Evolutionary conservation across 2,113 vertebrate species (phyloP), one percentile per base, ranked within the genome.

Genomic region (Seriola rivoliana): DNA sequence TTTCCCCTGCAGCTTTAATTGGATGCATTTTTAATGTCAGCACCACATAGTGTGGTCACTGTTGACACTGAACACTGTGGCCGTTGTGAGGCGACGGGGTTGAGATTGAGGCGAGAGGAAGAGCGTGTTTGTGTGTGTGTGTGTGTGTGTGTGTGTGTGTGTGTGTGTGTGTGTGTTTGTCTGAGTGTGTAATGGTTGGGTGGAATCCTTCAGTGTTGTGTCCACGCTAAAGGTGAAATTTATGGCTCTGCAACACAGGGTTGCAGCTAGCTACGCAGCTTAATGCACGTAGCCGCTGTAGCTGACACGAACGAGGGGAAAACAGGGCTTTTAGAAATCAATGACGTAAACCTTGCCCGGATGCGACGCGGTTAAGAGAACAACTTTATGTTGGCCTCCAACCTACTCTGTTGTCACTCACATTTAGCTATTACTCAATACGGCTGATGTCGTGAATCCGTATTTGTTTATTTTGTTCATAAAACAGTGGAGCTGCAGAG

Each of bases 21-120:
- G 81, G 85, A 88, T 70, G 81, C 87, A 78, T 91, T 88, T 87
- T 87, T 85, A 88, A 85, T 83, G 86, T 70, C 72, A 60, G 70
- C 62, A 3, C 75, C 32, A 23, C 80, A 89, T 75, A 89, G 71
- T 79, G 71, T 75, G 71, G 78, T 78, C 72, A 85, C 85, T 89
- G 88, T 87, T 81, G 76, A 86, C 85, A 65, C 82, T 17, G 71
- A 89, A 91, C 90, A 92, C 72, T 87, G 86, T 23, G 73, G 73
- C 81, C 38, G 59, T 88, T 92, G 81, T 90, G 85, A 85, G 78
- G 81, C 8, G 34, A 74, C 23, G 55, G 64, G 80, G 77, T 65
- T 34, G 46, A 69, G 50, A 68, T 62, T 48, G 76, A 84, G 81
- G 55, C 38, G 60, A 75, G 58, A 80, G 75, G 46, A 55, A 82